A percentile compares a stretch with the other conserved stretches of the same genome.
These are phyloP conservation scores for Acridotheres tristis DNA, from an alignment of 2,797 vertebrate species.

Conservation along the genomic window DNA sequence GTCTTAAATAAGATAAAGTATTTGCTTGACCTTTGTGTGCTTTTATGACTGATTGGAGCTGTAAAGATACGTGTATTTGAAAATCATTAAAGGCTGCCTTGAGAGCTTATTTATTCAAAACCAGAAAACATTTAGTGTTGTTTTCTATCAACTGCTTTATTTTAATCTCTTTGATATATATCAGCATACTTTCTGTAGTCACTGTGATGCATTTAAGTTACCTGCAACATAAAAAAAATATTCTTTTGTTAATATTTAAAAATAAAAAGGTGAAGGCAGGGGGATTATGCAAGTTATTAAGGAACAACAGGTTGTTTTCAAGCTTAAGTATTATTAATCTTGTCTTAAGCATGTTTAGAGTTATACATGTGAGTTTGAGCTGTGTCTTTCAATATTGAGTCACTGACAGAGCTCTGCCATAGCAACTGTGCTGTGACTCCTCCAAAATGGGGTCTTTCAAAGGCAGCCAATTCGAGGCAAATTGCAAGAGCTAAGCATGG, in stretches of 20 bases:
- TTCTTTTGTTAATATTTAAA: background rate
- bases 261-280: background rate
- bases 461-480: background rate
- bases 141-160: background rate
- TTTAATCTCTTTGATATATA: background rate
- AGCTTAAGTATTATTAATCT: background rate
- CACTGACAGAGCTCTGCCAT: background rate
- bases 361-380: background rate
- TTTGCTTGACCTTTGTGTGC: slow-evolving; percentile 63
- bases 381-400: background rate
- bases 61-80: slow-evolving; percentile 31
- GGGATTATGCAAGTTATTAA: background rate
- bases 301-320: background rate
- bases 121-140: background rate
- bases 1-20: slow-evolving; percentile 67
- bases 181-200: background rate
- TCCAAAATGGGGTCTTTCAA: background rate
- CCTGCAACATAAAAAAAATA: background rate
- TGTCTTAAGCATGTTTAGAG: background rate
- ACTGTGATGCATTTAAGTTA: background rate
- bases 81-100: slow-evolving; percentile 36
- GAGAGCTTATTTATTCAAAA: background rate
- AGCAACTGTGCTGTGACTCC: background rate
- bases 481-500: background rate
- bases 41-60: slow-evolving; percentile 44